Evolutionary conservation across 2,888 invertebrate genomes (phyloP).

Genomic region (Sipunculus nudus): DNA sequence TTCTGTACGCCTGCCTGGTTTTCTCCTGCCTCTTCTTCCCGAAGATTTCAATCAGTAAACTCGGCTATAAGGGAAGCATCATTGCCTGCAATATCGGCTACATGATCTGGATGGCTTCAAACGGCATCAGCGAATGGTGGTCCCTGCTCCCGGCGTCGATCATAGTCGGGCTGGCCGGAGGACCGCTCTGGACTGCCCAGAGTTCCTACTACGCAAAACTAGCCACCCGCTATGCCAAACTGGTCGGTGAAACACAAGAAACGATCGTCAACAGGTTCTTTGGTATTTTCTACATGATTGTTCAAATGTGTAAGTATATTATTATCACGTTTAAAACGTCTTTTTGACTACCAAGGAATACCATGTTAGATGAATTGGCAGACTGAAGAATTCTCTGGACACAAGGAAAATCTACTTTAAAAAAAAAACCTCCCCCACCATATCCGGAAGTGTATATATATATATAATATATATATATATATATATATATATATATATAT

Average conservation of each 20-base stretch:
- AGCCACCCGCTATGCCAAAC: slow-evolving; percentile 76
- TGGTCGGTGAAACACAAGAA: slow-evolving; percentile 81
- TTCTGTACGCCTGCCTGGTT: slow-evolving; percentile 91
- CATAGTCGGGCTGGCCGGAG: slow-evolving; percentile 92
- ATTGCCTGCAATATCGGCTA: slow-evolving; percentile 92
- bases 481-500: no score
- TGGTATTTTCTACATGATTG: slow-evolving; percentile 97
- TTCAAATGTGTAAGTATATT: slow-evolving; percentile 94
- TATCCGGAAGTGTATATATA: no score
- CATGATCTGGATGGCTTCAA: slow-evolving; percentile 92
- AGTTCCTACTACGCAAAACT: slow-evolving; percentile 87
- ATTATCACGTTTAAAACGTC: no score
- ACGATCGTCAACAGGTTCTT: slow-evolving; percentile 96
- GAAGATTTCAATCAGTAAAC: slow-evolving; percentile 44
- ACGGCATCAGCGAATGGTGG: slow-evolving; percentile 80
- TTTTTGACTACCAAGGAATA: no score
- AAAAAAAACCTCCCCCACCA: no score
- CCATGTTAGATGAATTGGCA: no score
- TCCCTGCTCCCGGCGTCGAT: slow-evolving; percentile 82
- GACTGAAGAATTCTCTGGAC: no score
- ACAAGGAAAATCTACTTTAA: no score
- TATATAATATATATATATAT: no score
- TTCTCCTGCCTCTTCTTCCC: slow-evolving; percentile 91
- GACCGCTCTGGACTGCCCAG: slow-evolving; percentile 99
- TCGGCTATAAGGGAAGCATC: slow-evolving; percentile 84